Percentiles rank a stretch among this genome's conserved stretches.
Conservation (phyloP, 1,140 invertebrate genomes). For the Zaprionus nigranus region DNA sequence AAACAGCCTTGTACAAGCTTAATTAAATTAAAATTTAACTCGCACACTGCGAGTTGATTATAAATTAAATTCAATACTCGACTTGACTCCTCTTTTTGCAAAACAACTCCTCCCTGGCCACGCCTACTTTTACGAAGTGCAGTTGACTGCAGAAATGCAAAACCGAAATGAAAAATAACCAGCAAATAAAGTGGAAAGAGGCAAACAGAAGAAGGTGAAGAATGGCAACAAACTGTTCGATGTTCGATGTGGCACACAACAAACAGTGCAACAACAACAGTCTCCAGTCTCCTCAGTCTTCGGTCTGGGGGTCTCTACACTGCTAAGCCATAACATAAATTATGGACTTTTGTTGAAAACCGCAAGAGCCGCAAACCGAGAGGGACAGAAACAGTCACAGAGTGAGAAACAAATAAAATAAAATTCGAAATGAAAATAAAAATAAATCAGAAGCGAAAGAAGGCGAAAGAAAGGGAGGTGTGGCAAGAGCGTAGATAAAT, state of each 20-base stretch:
- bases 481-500: conserved; percentile 7
- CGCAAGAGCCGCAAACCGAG: conserved; percentile 39
- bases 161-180: conserved; percentile 9
- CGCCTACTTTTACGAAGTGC: conserved; percentile 35
- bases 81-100: conserved; percentile 4
- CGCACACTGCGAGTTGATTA: neutral
- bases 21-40: conserved; percentile 3
- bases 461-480: neutral
- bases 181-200: conserved; percentile 4
- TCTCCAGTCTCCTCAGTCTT: neutral
- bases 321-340: conserved; percentile 77
- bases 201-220: conserved; percentile 23
- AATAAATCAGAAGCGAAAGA: conserved; percentile 14
- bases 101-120: conserved; percentile 56
- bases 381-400: neutral
- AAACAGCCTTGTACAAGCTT: neutral
- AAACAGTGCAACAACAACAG: conserved; percentile 11
- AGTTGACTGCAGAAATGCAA: conserved; percentile 70
- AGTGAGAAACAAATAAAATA: conserved; percentile 30
- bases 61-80: conserved; percentile 15
- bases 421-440: conserved; percentile 41
- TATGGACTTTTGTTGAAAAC: conserved; percentile 80
- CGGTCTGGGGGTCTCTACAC: conserved; percentile 10
- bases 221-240: conserved; percentile 51
- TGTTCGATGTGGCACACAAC: conserved; percentile 17